phyloP scores from a whole-genome alignment of 2,888 invertebrate genomes.

The Tipula lateralis region DNA sequence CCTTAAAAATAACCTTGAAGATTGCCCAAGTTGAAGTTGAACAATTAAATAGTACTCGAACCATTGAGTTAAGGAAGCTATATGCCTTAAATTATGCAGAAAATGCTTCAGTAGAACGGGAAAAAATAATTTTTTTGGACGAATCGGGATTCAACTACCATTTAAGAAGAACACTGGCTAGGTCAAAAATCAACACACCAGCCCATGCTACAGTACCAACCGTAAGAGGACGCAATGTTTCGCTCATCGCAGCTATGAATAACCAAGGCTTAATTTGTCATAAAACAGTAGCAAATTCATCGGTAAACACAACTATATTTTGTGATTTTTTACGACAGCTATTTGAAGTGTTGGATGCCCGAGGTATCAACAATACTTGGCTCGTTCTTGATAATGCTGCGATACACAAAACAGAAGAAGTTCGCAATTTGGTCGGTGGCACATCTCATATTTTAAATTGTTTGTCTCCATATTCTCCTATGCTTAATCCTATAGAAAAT shows the following conservation, averaged over 20 bases:
- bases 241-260: no score
- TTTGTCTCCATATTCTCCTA: neutral
- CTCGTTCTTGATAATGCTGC: no score
- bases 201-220: no score
- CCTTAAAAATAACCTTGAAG: neutral
- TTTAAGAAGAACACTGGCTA: no score
- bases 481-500: neutral
- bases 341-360: neutral
- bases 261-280: neutral
- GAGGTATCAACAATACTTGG: no score
- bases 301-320: neutral
- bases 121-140: neutral
- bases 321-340: neutral
- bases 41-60: neutral
- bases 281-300: neutral
- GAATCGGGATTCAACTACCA: neutral
- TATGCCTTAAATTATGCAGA: neutral
- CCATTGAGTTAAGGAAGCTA: neutral
- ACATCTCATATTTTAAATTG: no score
- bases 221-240: no score
- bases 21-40: neutral
- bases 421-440: neutral
- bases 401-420: no score
- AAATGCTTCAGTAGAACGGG: neutral
- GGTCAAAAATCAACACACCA: no score